Conservation (phyloP, 2,888 invertebrate genomes). For the Chelonus formosanus region DNA sequence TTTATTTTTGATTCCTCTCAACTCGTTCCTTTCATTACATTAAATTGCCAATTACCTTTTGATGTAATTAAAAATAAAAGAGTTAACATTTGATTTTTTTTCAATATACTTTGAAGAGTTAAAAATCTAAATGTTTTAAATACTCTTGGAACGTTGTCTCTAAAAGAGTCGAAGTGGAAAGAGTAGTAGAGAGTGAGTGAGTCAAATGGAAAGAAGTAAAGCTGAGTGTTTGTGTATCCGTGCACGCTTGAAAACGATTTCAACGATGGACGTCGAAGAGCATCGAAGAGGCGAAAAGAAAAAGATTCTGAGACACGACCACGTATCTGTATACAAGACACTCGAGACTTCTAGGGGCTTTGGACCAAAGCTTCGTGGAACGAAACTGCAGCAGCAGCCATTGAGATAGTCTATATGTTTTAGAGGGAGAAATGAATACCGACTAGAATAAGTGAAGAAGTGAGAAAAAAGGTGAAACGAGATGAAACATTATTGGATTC, state of each 20-base stretch:
- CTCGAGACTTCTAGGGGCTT: constrained; percentile 26
- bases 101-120: no score
- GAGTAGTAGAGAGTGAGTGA: neutral
- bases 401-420: constrained; percentile 24
- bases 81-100: neutral
- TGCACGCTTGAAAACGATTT: constrained; percentile 13
- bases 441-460: constrained; percentile 18
- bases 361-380: constrained; percentile 31
- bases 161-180: no score
- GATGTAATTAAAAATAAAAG: constrained; percentile 9
- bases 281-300: constrained; percentile 30
- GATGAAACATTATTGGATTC: constrained; percentile 12
- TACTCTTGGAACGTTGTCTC: no score
- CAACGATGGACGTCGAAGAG: constrained; percentile 24
- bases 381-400: constrained; percentile 26
- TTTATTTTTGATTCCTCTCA: constrained; percentile 3
- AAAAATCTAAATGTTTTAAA: no score
- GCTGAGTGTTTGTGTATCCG: constrained; percentile 21
- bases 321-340: constrained; percentile 25
- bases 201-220: constrained; percentile 23
- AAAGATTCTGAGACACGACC: constrained; percentile 24
- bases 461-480: constrained; percentile 20
- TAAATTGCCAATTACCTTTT: neutral
- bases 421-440: constrained; percentile 21
- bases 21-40: neutral